Evolutionary conservation across 2,113 vertebrate genomes (phyloP), one percentile per base, ranked within the genome.

Genomic region (Galemys pyrenaicus): DNA sequence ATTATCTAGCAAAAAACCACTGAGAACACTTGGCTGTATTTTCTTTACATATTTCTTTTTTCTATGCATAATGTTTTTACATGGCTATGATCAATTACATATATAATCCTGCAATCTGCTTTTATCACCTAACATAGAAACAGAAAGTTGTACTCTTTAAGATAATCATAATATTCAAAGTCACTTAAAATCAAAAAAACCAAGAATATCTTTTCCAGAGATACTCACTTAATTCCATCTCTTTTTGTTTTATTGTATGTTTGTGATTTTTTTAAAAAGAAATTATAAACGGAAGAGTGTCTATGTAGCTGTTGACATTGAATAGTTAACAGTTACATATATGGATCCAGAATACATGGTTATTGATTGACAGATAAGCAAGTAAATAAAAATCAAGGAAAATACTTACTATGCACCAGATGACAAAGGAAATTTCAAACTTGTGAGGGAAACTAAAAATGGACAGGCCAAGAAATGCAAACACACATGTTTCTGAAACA

Each of bases 381-480:
- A 77, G 89, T 96, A 94, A 94, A 95, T 74, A 64, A 93, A 94
- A 94, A 95, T 88, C 80, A 86, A 97, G 87, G 70, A 88, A 96
- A 97, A 97, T 98, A 99, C 99, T 98, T 98, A 99, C 99, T 96
- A 99, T 99, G 98, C 99, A 99, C 99, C 99, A 99, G 98, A 99
- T 99, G 98, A 99, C 99, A 97, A 99, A 99, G 88, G 99, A 99
- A 96, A 99, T 98, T 98, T 99, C 99, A 98, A 99, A 99, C 92
- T 99, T 99, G 98, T 99, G 99, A 95, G 99, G 99, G 94, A 99
- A 99, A 98, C 99, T 99, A 98, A 99, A 99, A 98, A 99, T 99
- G 54, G 99, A 99, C 94, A 99, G 98, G 71, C 99, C 99, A 67
- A 99, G 99, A 98, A 99, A 99, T 46, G 99, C 99, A 97, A 99